Percentiles rank a stretch among this genome's conserved stretches.
Conservation (phyloP, 1,140 invertebrate species). For the Gryon sp. region DNA sequence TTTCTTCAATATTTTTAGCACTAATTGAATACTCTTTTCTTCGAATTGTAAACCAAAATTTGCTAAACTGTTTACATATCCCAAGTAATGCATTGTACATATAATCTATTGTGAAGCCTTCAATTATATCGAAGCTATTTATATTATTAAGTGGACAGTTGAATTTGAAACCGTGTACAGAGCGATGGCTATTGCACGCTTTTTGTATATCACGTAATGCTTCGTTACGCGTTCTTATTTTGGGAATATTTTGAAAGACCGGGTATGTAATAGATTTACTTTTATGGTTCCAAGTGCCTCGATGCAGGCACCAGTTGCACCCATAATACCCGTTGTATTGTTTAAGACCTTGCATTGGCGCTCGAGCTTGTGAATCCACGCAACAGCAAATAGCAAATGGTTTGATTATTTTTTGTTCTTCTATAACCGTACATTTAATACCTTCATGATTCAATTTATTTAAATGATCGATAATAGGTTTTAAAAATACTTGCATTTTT, state of each 20-base stretch:
- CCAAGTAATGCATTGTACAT: conserved; percentile 36
- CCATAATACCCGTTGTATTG: conserved; percentile 41
- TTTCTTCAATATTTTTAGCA: conserved; percentile 16
- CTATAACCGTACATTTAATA: conserved; percentile 14
- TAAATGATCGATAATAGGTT: conserved; percentile 24
- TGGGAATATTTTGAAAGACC: not conserved
- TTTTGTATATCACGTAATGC: conserved; percentile 7
- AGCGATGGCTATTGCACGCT: not conserved
- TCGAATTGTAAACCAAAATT: conserved; percentile 28
- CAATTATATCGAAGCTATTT: conserved; percentile 36
- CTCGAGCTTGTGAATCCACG: conserved; percentile 35
- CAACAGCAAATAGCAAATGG: conserved; percentile 27
- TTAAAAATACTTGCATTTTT: conserved; percentile 30
- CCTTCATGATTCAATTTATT: conserved; percentile 34
- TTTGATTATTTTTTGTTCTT: conserved; percentile 21
- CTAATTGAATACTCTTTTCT: conserved; percentile 19
- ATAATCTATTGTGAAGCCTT: conserved; percentile 32
- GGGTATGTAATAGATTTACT: conserved; percentile 40
- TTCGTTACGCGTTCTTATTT: not conserved
- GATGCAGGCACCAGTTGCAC: conserved; percentile 44
- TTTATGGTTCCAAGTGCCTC: conserved; percentile 22
- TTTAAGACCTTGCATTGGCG: conserved; percentile 28
- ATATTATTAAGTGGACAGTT: conserved; percentile 24
- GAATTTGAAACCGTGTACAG: conserved; percentile 33
- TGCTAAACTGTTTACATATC: conserved; percentile 34